These are phyloP conservation scores for Sycophila sp. DNA, from an alignment of 1,140 invertebrate species.

Conservation along the genomic window DNA sequence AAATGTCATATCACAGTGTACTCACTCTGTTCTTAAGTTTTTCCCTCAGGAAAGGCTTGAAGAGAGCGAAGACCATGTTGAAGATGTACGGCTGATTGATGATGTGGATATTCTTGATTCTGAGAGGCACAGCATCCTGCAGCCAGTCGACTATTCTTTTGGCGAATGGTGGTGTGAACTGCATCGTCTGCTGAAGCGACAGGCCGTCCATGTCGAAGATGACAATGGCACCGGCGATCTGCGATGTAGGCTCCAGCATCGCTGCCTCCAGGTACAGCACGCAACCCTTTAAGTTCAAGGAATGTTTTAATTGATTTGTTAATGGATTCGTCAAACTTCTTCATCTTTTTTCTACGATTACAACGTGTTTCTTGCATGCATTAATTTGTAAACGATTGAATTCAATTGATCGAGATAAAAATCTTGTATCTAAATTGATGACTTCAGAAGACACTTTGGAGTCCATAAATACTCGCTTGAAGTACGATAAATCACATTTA, in stretches of 20 bases:
- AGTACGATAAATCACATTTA: too few relatives aligned
- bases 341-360: too few relatives aligned
- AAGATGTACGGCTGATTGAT: conserved; percentile 90
- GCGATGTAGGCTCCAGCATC: conserved; percentile 80
- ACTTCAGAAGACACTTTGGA: too few relatives aligned
- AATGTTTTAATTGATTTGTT: not conserved
- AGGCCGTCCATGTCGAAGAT: conserved; percentile 88
- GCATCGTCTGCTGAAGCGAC: conserved; percentile 81
- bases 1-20: conserved; percentile 6
- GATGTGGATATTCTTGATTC: conserved; percentile 87
- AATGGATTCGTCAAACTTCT: too few relatives aligned
- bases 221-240: conserved; percentile 80
- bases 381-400: too few relatives aligned
- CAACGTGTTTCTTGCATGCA: too few relatives aligned
- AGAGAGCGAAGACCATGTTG: conserved; percentile 86
- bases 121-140: conserved; percentile 82
- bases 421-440: too few relatives aligned
- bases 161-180: conserved; percentile 84
- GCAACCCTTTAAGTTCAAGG: conserved; percentile 65
- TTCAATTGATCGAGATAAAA: too few relatives aligned
- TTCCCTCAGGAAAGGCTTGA: conserved; percentile 86
- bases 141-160: conserved; percentile 85
- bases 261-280: conserved; percentile 83
- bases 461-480: too few relatives aligned
- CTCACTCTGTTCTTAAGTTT: conserved; percentile 75